A percentile compares a stretch with the other conserved stretches of the same genome.
These are phyloP conservation scores for Neuroterus valhalla DNA, from an alignment of 1,140 invertebrate genomes.

Conservation along the genomic window DNA sequence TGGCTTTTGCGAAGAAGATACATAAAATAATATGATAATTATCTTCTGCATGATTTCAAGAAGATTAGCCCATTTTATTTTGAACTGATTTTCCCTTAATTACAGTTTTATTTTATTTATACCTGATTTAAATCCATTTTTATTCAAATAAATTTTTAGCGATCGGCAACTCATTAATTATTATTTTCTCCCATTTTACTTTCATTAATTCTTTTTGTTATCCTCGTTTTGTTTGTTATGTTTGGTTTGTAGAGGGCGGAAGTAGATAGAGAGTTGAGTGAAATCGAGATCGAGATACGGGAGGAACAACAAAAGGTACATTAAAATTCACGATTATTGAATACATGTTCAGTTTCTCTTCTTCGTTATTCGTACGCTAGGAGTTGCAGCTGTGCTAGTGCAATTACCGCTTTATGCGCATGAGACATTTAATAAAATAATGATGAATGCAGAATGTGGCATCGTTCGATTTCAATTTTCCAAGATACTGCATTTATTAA, in stretches of 20 bases:
- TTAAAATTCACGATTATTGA: constrained; percentile 51
- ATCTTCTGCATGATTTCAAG: constrained; percentile 43
- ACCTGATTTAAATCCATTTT: constrained; percentile 20
- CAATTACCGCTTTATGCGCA: not conserved
- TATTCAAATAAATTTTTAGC: not conserved
- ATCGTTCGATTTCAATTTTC: no score
- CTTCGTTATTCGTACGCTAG: constrained; percentile 34
- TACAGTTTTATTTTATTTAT: constrained; percentile 20
- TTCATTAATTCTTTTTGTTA: constrained; percentile 60
- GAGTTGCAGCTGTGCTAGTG: constrained; percentile 38
- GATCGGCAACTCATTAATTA: constrained; percentile 34
- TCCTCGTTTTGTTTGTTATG: constrained; percentile 69
- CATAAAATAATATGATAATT: constrained; percentile 19
- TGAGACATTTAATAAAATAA: not conserved
- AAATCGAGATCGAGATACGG: constrained; percentile 78
- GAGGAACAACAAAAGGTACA: constrained; percentile 80
- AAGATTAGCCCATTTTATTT: not conserved
- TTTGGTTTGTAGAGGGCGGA: constrained; percentile 78
- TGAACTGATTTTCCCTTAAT: not conserved
- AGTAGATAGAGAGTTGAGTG: constrained; percentile 80
- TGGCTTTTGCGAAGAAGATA: constrained; percentile 44
- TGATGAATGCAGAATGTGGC: no score
- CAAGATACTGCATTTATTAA: no score
- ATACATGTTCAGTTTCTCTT: constrained; percentile 48
- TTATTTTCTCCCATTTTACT: constrained; percentile 15